Evolutionary conservation across 1,140 invertebrate genomes (phyloP), one percentile per base, ranked within the genome.

Genomic region (Cydia pomonella): DNA sequence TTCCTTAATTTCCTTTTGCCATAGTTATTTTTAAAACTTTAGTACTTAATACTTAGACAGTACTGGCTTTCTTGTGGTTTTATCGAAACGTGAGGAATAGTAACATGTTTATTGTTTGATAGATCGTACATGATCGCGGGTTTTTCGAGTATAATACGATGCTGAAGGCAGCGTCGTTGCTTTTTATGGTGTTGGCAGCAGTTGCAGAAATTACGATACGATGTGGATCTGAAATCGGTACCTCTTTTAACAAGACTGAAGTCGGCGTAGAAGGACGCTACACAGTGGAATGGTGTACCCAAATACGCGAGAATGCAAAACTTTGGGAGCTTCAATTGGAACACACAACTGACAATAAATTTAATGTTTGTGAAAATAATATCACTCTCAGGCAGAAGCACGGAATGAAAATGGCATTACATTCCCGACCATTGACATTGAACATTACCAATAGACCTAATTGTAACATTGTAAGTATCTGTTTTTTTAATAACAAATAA

Each of bases 381-480:
- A 59, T 59, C 18, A 59, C 53, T n/a, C 53, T 59, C 7, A 59
- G 21, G 53, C 53, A 59, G 53, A 59, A 59, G 53, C 6, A n/a
- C 3, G 53, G 53, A 59, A 59, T 59, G 53, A 59, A 10, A 59
- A 59, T 23, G 21, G 21, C 9, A 23, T 23, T 59, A 1, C 53
- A 59, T 59, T 23, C 21, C 1, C 7, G 4, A 23, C 16, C 16
- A 21, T 59, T 18, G 16, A 10, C 12, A 23, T 44, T 44, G 41
- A 21, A 59, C 53, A 59, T 59, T 18, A 59, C 53, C 53, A 59
- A 23, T 23, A 9, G 33, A 73, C 7, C 77, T 21, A 83, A 83
- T 66, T 87, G 84, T 73, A 80, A 76, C 33, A 76, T 80, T 75
- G 86, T 87, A 80, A 85, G 86, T 79, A 72, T 63, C 72, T 53